A percentile compares a stretch with the other conserved stretches of the same genome.
Evolutionary conservation across 37 sponge, comb jelly and placozoan genomes (phyloP).

Genomic region (Aphrocallistes beatrix): DNA sequence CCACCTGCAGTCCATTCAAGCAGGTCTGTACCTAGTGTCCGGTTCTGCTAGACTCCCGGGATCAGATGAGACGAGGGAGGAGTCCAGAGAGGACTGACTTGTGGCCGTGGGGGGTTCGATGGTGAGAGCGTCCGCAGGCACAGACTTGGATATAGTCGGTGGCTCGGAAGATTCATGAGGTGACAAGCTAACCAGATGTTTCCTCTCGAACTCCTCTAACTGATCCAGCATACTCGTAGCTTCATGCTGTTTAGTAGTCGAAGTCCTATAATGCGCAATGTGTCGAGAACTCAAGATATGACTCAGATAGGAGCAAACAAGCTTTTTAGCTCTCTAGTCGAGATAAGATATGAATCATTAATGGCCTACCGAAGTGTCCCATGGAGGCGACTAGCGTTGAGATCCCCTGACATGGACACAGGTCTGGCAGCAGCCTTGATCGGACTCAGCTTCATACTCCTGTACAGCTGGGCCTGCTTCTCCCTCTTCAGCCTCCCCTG

Average conservation of each 20-base stretch:
- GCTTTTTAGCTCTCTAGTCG: background rate
- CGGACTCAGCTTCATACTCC: constrained; percentile 33
- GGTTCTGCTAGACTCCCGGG: background rate
- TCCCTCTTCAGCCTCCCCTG: constrained; percentile 74
- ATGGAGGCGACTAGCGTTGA: background rate
- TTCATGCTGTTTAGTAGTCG: background rate
- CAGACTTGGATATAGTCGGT: background rate
- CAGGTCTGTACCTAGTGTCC: background rate
- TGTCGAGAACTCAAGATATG: too few species aligned
- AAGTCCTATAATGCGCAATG: too few species aligned
- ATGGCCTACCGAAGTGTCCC: background rate
- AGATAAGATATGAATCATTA: background rate
- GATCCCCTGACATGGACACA: too few species aligned
- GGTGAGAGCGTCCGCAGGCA: background rate
- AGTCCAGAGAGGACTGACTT: background rate
- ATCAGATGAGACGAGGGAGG: background rate
- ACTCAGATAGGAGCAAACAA: background rate
- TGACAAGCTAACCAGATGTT: background rate
- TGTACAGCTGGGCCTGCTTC: constrained; percentile 60
- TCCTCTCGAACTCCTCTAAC: background rate
- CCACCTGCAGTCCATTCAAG: background rate
- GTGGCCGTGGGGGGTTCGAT: background rate
- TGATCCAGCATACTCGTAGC: background rate
- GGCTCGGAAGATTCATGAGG: constrained; percentile 25
- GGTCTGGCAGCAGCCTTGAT: background rate